Evolutionary conservation across 35 echinoderm and acorn worm species (phyloP).

Genomic region (Ophiothrix spiculata): DNA sequence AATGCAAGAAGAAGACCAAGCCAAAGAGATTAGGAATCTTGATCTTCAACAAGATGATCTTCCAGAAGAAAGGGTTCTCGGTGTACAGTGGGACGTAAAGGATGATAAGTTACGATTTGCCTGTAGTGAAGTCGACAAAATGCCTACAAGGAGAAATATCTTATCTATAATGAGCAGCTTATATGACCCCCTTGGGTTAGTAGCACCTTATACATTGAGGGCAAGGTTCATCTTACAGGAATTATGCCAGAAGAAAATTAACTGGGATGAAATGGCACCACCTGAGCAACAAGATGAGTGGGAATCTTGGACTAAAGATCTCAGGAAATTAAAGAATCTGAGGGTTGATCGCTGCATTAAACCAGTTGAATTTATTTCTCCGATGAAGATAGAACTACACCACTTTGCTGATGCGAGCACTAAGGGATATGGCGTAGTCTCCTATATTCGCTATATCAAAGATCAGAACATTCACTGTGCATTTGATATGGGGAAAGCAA

Average conservation of each 20-base stretch:
- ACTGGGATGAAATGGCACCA: constrained; percentile 55
- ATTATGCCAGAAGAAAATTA: constrained; percentile 21
- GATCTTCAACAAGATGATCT: constrained; percentile 28
- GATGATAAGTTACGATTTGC: constrained; percentile 42
- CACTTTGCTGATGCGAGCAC: constrained; percentile 59
- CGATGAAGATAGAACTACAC: constrained; percentile 43
- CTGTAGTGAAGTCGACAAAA: background rate
- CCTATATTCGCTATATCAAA: constrained; percentile 37
- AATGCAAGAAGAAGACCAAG: constrained; percentile 37
- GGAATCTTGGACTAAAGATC: constrained; percentile 61
- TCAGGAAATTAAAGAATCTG: constrained; percentile 39
- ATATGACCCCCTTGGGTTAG: constrained; percentile 61
- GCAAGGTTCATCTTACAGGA: constrained; percentile 68
- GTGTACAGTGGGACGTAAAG: constrained; percentile 54
- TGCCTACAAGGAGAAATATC: constrained; percentile 41
- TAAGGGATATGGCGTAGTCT: constrained; percentile 51
- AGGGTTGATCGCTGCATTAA: constrained; percentile 41
- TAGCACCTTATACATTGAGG: constrained; percentile 31
- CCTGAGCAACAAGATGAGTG: constrained; percentile 8
- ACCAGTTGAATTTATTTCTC: constrained; percentile 12
- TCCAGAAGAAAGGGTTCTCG: constrained; percentile 60
- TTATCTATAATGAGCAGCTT: constrained; percentile 36
- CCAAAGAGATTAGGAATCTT: constrained; percentile 22
- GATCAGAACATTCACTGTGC: constrained; percentile 29
- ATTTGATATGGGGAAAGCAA: constrained; percentile 40